Conservation (phyloP, 2,888 invertebrate species). For the Harpalus rubripes region DNA sequence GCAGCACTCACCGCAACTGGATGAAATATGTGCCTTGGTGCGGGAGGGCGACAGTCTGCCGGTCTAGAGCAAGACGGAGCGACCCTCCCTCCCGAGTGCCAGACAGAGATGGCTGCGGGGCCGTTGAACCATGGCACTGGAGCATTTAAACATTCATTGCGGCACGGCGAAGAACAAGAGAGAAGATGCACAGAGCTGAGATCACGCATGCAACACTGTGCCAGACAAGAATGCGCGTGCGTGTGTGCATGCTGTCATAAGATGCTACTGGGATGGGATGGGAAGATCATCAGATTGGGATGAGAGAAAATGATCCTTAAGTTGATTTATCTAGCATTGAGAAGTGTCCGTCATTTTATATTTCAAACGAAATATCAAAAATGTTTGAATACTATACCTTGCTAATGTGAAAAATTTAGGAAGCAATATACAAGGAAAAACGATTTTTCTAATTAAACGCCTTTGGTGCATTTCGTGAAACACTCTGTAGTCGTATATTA, state of each 20-base stretch:
- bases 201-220: slow-evolving; percentile 49
- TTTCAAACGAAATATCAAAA: too few relatives aligned
- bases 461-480: too few relatives aligned
- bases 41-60: slow-evolving; percentile 67
- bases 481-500: too few relatives aligned
- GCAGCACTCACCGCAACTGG: slow-evolving; percentile 49
- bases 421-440: too few relatives aligned
- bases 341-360: too few relatives aligned
- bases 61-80: slow-evolving; percentile 43
- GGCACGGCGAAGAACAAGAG: slow-evolving; percentile 62
- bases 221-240: slow-evolving; percentile 50
- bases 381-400: too few relatives aligned
- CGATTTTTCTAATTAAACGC: too few relatives aligned
- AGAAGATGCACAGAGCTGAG: slow-evolving; percentile 57
- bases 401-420: too few relatives aligned
- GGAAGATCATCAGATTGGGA: background rate
- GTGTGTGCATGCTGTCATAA: slow-evolving; percentile 23
- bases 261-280: slow-evolving; percentile 17
- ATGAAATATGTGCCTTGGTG: slow-evolving; percentile 66
- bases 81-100: background rate
- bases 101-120: slow-evolving; percentile 54
- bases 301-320: too few relatives aligned
- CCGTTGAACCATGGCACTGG: slow-evolving; percentile 64
- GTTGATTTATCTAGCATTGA: too few relatives aligned
- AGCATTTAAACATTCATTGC: slow-evolving; percentile 67